A percentile compares a stretch with the other conserved stretches of the same genome.
Evolutionary conservation across 92 coral and sea anemone species (phyloP).

Genomic region (Palythoa caribaeorum): DNA sequence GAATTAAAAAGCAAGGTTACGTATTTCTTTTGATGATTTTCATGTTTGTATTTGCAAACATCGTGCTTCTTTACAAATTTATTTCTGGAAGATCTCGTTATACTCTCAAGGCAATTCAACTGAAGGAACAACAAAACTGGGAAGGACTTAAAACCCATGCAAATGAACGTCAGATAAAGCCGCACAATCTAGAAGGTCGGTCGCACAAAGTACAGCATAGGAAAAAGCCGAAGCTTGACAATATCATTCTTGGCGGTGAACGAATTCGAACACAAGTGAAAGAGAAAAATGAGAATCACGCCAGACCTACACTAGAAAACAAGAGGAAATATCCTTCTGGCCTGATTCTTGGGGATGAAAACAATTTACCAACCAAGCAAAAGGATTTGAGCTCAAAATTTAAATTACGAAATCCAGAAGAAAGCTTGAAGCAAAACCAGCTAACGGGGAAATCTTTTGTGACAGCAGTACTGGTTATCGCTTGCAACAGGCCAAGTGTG

Average conservation of each 20-base stretch:
- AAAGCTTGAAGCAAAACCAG: neutral
- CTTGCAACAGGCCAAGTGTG: conserved; percentile 93
- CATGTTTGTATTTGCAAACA: conserved; percentile 74
- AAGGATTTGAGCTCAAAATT: neutral
- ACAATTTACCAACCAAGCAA: neutral
- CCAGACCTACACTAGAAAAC: neutral
- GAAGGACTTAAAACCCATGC: neutral
- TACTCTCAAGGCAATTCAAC: neutral
- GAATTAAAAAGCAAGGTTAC: conserved; percentile 70
- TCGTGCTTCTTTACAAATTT: conserved; percentile 78
- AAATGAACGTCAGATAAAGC: neutral
- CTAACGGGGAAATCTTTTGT: conserved; percentile 40
- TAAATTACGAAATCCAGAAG: neutral
- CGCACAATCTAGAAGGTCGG: neutral
- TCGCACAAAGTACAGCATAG: neutral
- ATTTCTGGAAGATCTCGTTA: conserved; percentile 38
- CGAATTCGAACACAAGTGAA: neutral
- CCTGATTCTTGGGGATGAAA: neutral
- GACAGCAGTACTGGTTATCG: conserved; percentile 82
- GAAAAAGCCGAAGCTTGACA: neutral
- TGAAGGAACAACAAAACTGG: neutral
- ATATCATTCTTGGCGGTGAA: neutral
- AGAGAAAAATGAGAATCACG: no score
- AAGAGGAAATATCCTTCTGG: neutral
- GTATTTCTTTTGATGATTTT: conserved; percentile 57